Evolutionary conservation across 2,113 vertebrate genomes (phyloP).

Genomic region (Guaruba guarouba): DNA sequence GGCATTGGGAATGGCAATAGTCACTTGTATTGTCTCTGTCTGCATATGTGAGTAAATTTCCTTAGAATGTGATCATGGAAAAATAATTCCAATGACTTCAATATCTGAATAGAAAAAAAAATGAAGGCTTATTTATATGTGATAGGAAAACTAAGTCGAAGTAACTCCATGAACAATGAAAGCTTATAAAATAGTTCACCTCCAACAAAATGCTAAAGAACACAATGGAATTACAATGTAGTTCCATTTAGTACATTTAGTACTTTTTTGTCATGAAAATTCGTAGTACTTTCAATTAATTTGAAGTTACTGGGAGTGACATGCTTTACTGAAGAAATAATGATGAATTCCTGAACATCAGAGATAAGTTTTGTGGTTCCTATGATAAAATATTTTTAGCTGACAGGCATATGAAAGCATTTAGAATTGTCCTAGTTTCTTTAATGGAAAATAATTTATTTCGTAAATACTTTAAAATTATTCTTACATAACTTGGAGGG

Average conservation of each 20-base stretch:
- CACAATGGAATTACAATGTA: neutral
- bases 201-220: neutral
- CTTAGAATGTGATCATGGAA: neutral
- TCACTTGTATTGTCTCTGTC: neutral
- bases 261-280: neutral
- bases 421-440: neutral
- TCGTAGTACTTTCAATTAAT: neutral
- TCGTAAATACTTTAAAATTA: neutral
- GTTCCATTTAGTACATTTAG: neutral
- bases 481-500: neutral
- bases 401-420: neutral
- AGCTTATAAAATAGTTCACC: neutral
- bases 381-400: neutral
- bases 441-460: neutral
- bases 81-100: neutral
- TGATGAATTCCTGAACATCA: neutral
- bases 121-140: neutral
- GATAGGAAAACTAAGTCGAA: neutral
- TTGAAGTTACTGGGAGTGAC: neutral
- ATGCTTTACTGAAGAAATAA: neutral
- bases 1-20: neutral
- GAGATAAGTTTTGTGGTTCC: neutral
- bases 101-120: neutral
- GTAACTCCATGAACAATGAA: neutral
- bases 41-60: neutral